Percentiles rank a stretch among this genome's conserved stretches.
These are phyloP conservation scores for Pheosia tremula DNA, from an alignment of 2,888 invertebrate species.

Conservation along the genomic window DNA sequence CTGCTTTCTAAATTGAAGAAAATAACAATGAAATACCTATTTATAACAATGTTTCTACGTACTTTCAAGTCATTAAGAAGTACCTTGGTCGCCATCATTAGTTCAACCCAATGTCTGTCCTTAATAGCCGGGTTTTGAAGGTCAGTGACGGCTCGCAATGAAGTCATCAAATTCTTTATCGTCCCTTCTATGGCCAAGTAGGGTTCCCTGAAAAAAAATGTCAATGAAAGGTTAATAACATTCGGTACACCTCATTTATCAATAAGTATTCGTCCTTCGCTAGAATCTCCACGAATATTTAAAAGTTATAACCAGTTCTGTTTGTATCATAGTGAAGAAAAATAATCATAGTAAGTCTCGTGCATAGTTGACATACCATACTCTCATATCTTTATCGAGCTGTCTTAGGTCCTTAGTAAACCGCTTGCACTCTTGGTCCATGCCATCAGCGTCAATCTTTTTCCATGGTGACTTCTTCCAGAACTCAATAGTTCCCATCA, in stretches of 20 bases:
- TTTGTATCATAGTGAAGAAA: no score
- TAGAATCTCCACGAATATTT: no score
- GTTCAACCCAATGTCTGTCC: constrained; percentile 96
- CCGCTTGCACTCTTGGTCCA: constrained; percentile 97
- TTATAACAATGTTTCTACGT: constrained; percentile 5
- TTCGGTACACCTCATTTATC: no score
- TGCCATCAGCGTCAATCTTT: constrained; percentile 96
- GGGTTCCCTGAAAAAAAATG: constrained; percentile 85
- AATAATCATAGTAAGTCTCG: not conserved
- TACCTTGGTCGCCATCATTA: constrained; percentile 96
- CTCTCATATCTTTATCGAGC: constrained; percentile 92
- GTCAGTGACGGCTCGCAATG: constrained; percentile 95
- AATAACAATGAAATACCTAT: constrained; percentile 28
- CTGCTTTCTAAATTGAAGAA: constrained; percentile 62
- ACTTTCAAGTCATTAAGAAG: not conserved
- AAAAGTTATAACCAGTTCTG: no score
- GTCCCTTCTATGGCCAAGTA: constrained; percentile 91
- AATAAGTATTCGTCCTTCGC: no score
- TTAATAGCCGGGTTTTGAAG: constrained; percentile 97
- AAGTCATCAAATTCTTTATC: constrained; percentile 97
- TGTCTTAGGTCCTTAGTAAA: constrained; percentile 93
- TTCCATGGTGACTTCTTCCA: constrained; percentile 98
- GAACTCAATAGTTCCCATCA: constrained; percentile 92
- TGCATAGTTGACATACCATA: constrained; percentile 77
- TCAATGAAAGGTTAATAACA: not conserved